Evolutionary conservation across 2,888 invertebrate species (phyloP), one percentile per base, ranked within the genome.

Genomic region (Hypomecis atomaria): DNA sequence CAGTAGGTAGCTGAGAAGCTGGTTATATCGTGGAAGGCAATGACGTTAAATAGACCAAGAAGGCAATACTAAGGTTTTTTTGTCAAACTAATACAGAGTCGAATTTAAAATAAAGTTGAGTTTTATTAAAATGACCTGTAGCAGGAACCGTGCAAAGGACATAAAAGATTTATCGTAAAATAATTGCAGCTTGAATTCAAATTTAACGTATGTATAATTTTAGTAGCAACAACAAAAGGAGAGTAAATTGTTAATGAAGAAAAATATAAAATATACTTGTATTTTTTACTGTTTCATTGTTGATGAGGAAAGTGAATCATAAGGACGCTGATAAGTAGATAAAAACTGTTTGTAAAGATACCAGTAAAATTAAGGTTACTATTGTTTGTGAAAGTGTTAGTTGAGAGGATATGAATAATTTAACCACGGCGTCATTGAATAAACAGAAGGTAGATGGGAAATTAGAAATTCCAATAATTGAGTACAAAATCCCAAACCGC

Each of bases 331-430:
- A 55, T 37, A 55, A 45, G 37, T 3, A 23, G 44, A 55, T 55
- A 45, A 45, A 36, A 6, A 10, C 37, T 37, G 42, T 13, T 37
- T 34, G 52, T 9, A 42, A n/a, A 7, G 49, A 49, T 49, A 49
- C 6, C 8, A 49, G 48, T 52, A 42, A 40, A 36, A 38, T 47
- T 56, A 62, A 57, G 62, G 62, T 62, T 63, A 54, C 54, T 10
- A 59, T 36, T 63, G 48, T 58, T 63, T 59, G 50, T 45, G 34
- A 57, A 56, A 57, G 50, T 50, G 56, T 55, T 45, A 45, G 37
- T 42, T 33, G 34, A 4, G 45, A 5, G n/a, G 33, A 13, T 2
- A 45, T 45, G 44, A 55, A 6, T 38, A 45, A 45, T 45, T 42
- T 40, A 13, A 5, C 23, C 9, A 50, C 11, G 13, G 11, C 11